Evolutionary conservation across 1,140 invertebrate genomes (phyloP), one percentile per base, ranked within the genome.

Genomic region (Ditylenchus dipsaci): DNA sequence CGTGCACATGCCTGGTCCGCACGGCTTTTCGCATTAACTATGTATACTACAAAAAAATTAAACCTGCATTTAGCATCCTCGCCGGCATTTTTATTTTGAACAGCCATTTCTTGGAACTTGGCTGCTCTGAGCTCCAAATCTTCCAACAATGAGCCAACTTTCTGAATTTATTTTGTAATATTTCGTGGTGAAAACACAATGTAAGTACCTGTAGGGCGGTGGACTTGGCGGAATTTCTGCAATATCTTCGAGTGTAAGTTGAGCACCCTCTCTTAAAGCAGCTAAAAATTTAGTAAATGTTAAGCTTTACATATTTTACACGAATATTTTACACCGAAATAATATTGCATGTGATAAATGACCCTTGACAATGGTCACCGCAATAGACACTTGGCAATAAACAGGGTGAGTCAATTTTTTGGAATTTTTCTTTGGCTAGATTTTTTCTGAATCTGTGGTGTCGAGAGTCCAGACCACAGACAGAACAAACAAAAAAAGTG

Each of bases 151-250:
- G 49, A 26, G 49, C 3, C 15, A 53, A 21, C 15, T 53, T 53
- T 19, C 49, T 53, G 15, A 53, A 21, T 53, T 7, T 5, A 19
- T 53, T 53, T 15, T 53, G 3, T 21, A 53, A 53, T 3, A 7
- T 21, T 53, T 45, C 11, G 43, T 13, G 11, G n/a, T 45, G 11
- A 13, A 45, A 45, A 45, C n/a, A 53, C 8, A 53, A 53, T 7
- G 8, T 7, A 53, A 19, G 49, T 15, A 21, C 38, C 65, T 68
- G 19, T 69, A 69, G 26, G 63, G 63, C n/a, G 67, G 67, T 8
- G 68, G 68, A 23, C 49, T 58, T n/a, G 68, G 27, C 19, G 68
- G 68, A 43, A 70, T 67, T 59, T 70, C 53, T 21, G 23, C n/a
- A 23, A 70, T 43, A 27, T 70, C 68, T 7, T 66, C 68, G 13